Conservation (phyloP, 2,888 invertebrate genomes). For the Julus scandinavius region DNA sequence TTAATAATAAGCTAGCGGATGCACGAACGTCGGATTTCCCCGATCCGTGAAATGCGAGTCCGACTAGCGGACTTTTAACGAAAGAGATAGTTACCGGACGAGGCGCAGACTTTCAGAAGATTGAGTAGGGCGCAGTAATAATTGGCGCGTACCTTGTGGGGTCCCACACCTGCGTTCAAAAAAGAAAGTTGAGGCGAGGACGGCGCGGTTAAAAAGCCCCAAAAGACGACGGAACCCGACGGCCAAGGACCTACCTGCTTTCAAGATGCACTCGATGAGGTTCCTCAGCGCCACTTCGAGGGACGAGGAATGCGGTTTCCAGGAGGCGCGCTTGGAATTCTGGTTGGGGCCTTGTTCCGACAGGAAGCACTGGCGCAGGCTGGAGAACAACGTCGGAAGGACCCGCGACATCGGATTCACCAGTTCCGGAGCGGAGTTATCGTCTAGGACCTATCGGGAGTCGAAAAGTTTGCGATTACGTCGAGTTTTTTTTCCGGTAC, state of each 20-base stretch:
- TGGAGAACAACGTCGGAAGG: constrained; percentile 80
- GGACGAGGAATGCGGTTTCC: constrained; percentile 62
- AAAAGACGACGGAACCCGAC: background rate
- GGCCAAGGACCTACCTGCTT: no score
- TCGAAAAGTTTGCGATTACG: no score
- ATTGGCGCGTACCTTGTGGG: constrained; percentile 86
- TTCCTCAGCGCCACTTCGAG: constrained; percentile 70
- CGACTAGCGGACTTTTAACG: no score
- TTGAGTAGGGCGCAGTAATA: constrained; percentile 86
- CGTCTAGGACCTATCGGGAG: constrained; percentile 68
- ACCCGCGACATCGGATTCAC: constrained; percentile 83
- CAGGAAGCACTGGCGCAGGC: constrained; percentile 71
- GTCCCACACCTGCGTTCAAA: constrained; percentile 72
- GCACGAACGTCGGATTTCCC: no score
- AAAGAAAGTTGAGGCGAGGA: constrained; percentile 54
- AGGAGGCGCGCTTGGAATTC: background rate
- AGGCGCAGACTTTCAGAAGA: constrained; percentile 75
- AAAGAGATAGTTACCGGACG: background rate
- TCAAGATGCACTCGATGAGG: constrained; percentile 84
- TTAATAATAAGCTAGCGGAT: no score
- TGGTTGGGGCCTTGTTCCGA: background rate
- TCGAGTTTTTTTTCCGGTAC: no score
- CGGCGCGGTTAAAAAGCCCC: background rate
- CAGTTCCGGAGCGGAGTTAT: constrained; percentile 79
- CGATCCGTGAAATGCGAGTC: no score